phyloP scores from a whole-genome alignment of 2,113 vertebrate genomes.

The Centropus unirufus region DNA sequence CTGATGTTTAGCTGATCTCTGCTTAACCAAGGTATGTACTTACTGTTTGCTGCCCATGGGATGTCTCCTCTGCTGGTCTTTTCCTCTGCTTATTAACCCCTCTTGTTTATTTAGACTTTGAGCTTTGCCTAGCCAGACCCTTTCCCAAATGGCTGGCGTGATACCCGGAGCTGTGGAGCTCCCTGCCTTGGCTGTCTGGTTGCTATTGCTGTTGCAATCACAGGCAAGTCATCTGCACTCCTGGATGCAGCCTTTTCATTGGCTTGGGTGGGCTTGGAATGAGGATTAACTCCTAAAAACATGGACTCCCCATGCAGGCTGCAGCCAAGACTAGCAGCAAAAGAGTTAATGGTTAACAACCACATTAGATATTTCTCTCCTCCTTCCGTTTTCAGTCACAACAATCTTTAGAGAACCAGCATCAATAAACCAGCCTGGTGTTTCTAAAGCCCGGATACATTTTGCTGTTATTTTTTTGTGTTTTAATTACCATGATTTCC shows the following conservation, averaged over 20 bases:
- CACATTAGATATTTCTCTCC: neutral
- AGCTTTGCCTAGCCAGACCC: neutral
- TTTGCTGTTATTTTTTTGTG: neutral
- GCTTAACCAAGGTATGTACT: neutral
- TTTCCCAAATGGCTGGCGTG: neutral
- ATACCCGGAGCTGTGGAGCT: neutral
- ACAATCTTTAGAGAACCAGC: neutral
- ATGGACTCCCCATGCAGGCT: fast-evolving
- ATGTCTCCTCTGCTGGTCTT: neutral
- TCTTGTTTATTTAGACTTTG: neutral
- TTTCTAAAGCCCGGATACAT: neutral
- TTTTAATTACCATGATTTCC: constrained; percentile 15
- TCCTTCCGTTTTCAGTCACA: neutral
- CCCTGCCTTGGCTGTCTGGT: neutral
- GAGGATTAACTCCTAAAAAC: neutral
- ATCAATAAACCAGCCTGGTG: neutral
- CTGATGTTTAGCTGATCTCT: neutral
- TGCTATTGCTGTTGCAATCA: neutral
- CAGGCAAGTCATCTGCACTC: neutral
- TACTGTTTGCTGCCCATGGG: neutral
- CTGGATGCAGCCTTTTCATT: neutral
- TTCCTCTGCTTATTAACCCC: neutral
- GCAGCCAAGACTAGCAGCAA: neutral
- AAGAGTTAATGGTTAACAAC: neutral
- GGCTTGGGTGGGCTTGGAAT: neutral